Evolutionary conservation across 2,797 vertebrate species (phyloP).

Genomic region (Sternotherus odoratus): DNA sequence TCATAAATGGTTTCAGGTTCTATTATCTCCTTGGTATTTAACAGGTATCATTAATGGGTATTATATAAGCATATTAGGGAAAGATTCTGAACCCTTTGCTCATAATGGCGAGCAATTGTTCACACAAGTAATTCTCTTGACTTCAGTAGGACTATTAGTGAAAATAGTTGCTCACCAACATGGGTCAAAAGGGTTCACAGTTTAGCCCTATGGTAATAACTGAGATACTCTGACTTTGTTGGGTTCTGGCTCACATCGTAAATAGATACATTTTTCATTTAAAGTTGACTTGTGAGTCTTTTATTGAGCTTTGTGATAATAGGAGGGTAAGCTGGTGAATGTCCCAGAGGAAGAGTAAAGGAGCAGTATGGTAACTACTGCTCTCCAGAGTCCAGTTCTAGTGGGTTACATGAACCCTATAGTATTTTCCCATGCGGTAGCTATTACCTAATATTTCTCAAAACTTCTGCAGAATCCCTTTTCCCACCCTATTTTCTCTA

Average conservation of each 20-base stretch:
- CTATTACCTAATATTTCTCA: not conserved
- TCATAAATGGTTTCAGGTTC: not conserved
- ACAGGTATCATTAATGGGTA: not conserved
- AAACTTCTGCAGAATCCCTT: fast-evolving
- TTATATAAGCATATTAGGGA: not conserved
- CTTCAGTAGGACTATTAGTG: not conserved
- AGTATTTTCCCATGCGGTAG: not conserved
- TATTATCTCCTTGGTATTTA: not conserved
- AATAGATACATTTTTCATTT: not conserved
- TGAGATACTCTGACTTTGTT: not conserved
- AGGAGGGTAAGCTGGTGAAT: not conserved
- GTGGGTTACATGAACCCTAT: not conserved
- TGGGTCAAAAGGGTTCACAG: not conserved
- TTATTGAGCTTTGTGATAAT: not conserved
- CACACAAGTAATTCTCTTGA: not conserved
- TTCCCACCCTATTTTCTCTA: not conserved
- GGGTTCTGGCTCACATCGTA: not conserved
- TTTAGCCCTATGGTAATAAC: not conserved
- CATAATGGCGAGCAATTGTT: not conserved
- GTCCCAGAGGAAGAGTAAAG: not conserved
- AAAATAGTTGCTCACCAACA: not conserved
- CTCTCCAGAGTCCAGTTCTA: not conserved
- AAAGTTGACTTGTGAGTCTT: not conserved
- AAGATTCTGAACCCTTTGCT: not conserved
- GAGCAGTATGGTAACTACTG: not conserved